These are phyloP conservation scores for Andrena bicolor DNA, from an alignment of 2,888 invertebrate species.

Conservation along the genomic window DNA sequence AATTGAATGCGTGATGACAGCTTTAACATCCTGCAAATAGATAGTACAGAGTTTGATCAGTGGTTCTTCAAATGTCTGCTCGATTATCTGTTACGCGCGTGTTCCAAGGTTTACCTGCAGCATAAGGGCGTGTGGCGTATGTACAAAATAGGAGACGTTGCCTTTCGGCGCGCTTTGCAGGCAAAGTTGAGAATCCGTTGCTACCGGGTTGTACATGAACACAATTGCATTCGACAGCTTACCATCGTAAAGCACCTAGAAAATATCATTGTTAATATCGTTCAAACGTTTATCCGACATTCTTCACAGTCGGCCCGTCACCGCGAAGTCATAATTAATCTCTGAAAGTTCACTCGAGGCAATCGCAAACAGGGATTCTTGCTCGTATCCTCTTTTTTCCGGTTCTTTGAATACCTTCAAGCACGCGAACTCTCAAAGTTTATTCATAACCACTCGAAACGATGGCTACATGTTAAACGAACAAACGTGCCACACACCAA, in stretches of 20 bases:
- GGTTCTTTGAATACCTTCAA: neutral
- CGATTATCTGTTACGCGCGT: too few relatives aligned
- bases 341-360: constrained; percentile 22
- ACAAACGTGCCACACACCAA: constrained; percentile 50
- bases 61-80: neutral
- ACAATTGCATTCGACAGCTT: constrained; percentile 98
- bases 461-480: constrained; percentile 16
- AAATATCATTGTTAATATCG: constrained; percentile 36
- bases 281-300: neutral
- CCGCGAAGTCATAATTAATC: constrained; percentile 23
- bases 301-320: neutral
- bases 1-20: constrained; percentile 99
- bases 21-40: constrained; percentile 96
- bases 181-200: constrained; percentile 99
- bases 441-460: constrained; percentile 1
- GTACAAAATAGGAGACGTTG: constrained; percentile 98
- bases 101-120: constrained; percentile 89
- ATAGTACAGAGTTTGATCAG: constrained; percentile 49
- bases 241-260: constrained; percentile 99
- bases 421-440: constrained; percentile 26
- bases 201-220: constrained; percentile 99
- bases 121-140: constrained; percentile 99
- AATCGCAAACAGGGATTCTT: neutral
- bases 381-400: neutral
- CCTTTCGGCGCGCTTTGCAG: constrained; percentile 99